phyloP scores from a whole-genome alignment of 2,888 invertebrate genomes.

The Prostheceraeus crozeri region DNA sequence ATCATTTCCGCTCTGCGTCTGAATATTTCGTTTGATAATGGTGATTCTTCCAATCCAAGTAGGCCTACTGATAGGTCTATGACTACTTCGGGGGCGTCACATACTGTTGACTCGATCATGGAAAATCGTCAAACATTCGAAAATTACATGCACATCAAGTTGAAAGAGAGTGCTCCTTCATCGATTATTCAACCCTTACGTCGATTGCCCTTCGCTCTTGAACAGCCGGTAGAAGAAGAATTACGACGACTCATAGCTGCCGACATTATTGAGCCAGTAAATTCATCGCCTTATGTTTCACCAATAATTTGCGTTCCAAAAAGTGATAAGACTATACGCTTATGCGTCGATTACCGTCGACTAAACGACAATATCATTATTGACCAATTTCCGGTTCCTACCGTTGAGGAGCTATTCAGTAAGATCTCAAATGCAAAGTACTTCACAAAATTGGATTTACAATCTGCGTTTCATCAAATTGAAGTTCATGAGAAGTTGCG shows the following conservation, averaged over 20 bases:
- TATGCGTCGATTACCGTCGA: conserved; percentile 6
- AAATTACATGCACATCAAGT: too few species aligned
- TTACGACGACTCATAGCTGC: conserved; percentile 8
- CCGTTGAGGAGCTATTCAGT: background rate
- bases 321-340: conserved; percentile 14
- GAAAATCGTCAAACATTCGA: too few species aligned
- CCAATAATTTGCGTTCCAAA: background rate
- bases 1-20: too few species aligned
- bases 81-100: too few species aligned
- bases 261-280: background rate
- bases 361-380: background rate
- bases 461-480: too few species aligned
- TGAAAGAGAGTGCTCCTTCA: conserved; percentile 13
- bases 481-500: too few species aligned
- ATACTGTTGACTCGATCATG: too few species aligned
- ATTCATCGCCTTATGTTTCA: conserved; percentile 2
- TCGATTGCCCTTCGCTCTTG: conserved; percentile 5
- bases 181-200: conserved; percentile 1
- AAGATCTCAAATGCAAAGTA: background rate
- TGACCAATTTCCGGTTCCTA: background rate
- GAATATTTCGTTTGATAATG: too few species aligned
- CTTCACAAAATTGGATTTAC: conserved; percentile 3
- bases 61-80: too few species aligned
- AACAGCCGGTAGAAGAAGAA: conserved; percentile 15
- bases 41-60: too few species aligned